Conservation (phyloP, 2,888 invertebrate species). For the Chloromyia formosa region DNA sequence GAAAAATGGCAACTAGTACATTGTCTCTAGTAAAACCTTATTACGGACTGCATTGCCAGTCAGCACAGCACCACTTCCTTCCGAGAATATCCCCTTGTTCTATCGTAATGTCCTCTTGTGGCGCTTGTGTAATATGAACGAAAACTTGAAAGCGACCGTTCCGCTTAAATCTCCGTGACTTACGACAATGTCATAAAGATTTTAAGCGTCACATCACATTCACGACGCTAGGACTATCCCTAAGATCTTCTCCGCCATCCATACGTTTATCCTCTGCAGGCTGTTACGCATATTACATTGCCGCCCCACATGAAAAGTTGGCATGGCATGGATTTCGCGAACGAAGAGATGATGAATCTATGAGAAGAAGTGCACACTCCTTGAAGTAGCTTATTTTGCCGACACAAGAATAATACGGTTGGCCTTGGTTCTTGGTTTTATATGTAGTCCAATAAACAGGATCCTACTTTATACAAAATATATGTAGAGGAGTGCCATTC, state of each 20-base stretch:
- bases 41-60: background rate
- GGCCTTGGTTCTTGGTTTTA: conserved; percentile 3
- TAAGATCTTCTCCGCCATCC: conserved; percentile 6
- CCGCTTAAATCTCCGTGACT: conserved; percentile 45
- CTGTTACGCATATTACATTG: conserved; percentile 29
- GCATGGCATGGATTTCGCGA: conserved; percentile 26
- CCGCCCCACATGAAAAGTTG: conserved; percentile 16
- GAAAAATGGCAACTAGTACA: background rate
- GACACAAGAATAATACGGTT: conserved; percentile 25
- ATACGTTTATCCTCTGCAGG: conserved; percentile 34
- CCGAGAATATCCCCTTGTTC: background rate
- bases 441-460: background rate
- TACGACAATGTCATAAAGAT: conserved; percentile 48
- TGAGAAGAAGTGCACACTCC: conserved; percentile 7
- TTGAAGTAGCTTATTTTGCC: conserved; percentile 1
- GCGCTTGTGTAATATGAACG: conserved; percentile 17
- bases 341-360: conserved; percentile 31
- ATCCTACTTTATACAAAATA: background rate
- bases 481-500: background rate
- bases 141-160: conserved; percentile 18
- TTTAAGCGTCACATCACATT: conserved; percentile 38
- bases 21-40: background rate
- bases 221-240: conserved; percentile 37
- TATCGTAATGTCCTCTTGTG: background rate
- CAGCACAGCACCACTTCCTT: background rate